Base-by-base conservation (phyloP, 2,113 vertebrate genomes). In the Hippocampus guttulatus region DNA sequence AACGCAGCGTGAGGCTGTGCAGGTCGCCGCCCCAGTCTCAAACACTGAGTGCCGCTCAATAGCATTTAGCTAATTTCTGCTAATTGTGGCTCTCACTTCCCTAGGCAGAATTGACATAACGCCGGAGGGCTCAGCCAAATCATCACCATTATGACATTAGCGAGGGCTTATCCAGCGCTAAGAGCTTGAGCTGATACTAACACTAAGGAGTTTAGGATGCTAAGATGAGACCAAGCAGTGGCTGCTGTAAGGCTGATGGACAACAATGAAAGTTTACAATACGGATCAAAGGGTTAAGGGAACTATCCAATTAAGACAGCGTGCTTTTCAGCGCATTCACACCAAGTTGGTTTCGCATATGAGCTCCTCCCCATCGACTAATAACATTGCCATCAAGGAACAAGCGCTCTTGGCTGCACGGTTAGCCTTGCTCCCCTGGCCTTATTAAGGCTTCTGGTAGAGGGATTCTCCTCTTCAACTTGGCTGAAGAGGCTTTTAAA, bases 131-230 rank as follows among this genome's bases (percentile, higher is more conserved):
- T 89, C 80, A 90, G 88, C 88, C 87, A 87, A 90, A 91, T 91
- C 87, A 90, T 88, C 84, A 85, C 88, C 88, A 89, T 91, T 90
- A 91, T 91, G 88, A 91, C 90, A 90, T 91, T 90, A 91, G 88
- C 81, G 77, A 88, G 84, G 81, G 90, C 90, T 91, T 91, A 91
- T 90, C 90, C 90, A 88, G 82, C 63, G 77, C 88, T 91, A 89
- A 90, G 88, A 89, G 88, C 88, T 84, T 91, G 88, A 91, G 87
- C 90, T 87, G 88, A 90, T 90, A 89, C 90, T 83, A 91, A 90
- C 87, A 89, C 88, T 88, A 88, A 91, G 88, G 88, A 89, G 90
- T 90, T 91, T 89, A 91, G 83, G 85, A 91, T 89, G 86, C 90
- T 89, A 87, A 91, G 87, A 88, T 86, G 88, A 86, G 84, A 82